Conservation (phyloP, 1,140 invertebrate species). For the Scaptomyza hsui region DNA sequence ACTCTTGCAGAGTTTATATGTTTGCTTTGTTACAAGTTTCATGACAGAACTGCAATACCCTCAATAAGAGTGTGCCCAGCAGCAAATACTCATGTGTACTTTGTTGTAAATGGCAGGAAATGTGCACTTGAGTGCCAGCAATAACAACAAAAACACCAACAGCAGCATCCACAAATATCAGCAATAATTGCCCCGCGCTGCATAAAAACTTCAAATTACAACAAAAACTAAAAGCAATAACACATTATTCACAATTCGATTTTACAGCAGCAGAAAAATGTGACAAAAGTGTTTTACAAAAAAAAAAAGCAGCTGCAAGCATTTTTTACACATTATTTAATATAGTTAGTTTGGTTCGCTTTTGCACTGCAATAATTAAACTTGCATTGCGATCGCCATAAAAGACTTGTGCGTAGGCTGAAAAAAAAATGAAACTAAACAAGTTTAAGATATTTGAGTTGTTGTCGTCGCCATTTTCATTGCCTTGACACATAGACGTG, state of each 20-base stretch:
- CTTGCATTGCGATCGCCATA: conserved; percentile 52
- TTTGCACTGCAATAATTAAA: conserved; percentile 44
- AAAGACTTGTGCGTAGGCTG: conserved; percentile 55
- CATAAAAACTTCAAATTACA: conserved; percentile 44
- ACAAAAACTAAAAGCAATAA: conserved; percentile 17
- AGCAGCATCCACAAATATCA: conserved; percentile 26
- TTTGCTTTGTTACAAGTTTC: too few species aligned
- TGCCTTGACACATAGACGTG: conserved; percentile 63
- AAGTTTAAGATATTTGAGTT: conserved; percentile 48
- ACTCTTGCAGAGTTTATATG: not conserved
- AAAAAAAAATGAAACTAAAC: conserved; percentile 33
- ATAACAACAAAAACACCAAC: conserved; percentile 26
- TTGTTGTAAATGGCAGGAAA: conserved; percentile 77
- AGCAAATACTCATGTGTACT: conserved; percentile 34
- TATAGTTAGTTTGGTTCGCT: conserved; percentile 28
- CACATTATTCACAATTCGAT: conserved; percentile 53
- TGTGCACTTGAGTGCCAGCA: conserved; percentile 76
- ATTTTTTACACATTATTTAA: conserved; percentile 30
- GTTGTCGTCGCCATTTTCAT: conserved; percentile 39
- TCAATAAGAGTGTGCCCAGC: conserved; percentile 2
- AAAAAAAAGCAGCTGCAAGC: conserved; percentile 50
- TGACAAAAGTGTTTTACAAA: conserved; percentile 27
- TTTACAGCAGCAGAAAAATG: conserved; percentile 43
- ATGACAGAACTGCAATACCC: too few species aligned
- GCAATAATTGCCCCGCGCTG: conserved; percentile 33